Evolutionary conservation across 2,113 vertebrate species (phyloP).

Genomic region (Tenrec ecaudatus): DNA sequence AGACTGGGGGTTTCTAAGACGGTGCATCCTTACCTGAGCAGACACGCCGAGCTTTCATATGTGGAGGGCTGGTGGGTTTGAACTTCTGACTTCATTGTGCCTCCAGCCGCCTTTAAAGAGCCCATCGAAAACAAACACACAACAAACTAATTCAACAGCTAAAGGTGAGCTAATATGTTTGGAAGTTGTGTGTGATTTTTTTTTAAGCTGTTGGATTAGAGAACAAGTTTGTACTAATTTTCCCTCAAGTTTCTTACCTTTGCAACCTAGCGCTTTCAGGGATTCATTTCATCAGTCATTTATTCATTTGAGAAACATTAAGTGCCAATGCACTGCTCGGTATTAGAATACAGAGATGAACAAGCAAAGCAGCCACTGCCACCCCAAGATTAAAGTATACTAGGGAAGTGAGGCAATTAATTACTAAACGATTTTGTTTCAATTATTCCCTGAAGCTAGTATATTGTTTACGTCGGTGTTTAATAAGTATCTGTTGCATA

Average conservation of each 20-base stretch:
- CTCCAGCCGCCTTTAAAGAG: too few species aligned
- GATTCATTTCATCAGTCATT: background rate
- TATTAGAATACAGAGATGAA: background rate
- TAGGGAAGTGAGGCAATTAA: background rate
- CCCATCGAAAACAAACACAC: too few species aligned
- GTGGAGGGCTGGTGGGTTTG: too few species aligned
- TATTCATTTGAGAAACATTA: background rate
- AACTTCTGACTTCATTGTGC: too few species aligned
- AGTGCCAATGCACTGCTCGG: background rate
- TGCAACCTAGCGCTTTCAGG: background rate
- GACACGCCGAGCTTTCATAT: too few species aligned
- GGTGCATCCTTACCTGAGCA: too few species aligned
- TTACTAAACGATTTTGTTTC: constrained; percentile 27
- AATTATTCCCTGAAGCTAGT: constrained; percentile 48
- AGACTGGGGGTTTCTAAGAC: background rate
- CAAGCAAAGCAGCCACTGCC: background rate
- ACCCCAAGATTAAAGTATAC: constrained; percentile 13
- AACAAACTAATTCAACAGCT: too few species aligned
- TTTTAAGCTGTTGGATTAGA: background rate
- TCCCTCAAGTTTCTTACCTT: background rate
- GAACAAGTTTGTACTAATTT: background rate
- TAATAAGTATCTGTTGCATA: constrained; percentile 54
- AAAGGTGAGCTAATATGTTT: background rate
- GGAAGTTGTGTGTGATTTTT: background rate
- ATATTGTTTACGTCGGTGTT: constrained; percentile 42